Evolutionary conservation across 53 echinoderm and acorn worm species (phyloP).

Genomic region (Actinopyga echinites): DNA sequence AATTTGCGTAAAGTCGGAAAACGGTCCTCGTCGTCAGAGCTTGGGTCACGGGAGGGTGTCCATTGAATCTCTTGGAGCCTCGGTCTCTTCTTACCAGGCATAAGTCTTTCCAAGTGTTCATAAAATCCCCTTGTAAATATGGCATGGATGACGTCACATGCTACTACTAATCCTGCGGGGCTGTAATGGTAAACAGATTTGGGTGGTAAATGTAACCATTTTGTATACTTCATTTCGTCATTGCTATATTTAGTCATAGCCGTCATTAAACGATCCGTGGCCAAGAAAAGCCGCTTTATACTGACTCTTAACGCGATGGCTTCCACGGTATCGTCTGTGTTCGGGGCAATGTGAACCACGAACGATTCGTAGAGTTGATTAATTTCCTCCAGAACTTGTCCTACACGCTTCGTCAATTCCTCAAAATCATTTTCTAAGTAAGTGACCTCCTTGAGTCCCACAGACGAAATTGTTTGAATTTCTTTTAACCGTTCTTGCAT

Average conservation of each 20-base stretch:
- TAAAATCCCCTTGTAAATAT: background rate
- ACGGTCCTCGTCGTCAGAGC: background rate
- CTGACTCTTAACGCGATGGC: background rate
- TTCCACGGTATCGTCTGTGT: background rate
- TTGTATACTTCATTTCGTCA: background rate
- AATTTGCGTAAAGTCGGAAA: background rate
- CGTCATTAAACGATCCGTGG: background rate
- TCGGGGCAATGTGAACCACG: background rate
- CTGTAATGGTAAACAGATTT: background rate
- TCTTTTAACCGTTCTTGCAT: background rate
- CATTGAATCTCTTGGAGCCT: background rate
- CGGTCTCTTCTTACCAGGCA: background rate
- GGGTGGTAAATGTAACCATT: background rate
- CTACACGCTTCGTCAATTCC: background rate
- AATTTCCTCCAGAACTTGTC: background rate
- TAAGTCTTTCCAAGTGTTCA: background rate
- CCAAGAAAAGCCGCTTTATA: background rate
- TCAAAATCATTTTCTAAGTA: background rate
- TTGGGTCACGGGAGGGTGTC: background rate
- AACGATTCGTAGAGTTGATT: background rate
- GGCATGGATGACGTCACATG: background rate
- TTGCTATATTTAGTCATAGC: background rate
- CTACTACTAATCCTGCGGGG: background rate
- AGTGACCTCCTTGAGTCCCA: background rate
- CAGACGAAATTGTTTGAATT: background rate